Evolutionary conservation across 2,888 invertebrate genomes (phyloP).

Genomic region (Tanypteryx hageni): DNA sequence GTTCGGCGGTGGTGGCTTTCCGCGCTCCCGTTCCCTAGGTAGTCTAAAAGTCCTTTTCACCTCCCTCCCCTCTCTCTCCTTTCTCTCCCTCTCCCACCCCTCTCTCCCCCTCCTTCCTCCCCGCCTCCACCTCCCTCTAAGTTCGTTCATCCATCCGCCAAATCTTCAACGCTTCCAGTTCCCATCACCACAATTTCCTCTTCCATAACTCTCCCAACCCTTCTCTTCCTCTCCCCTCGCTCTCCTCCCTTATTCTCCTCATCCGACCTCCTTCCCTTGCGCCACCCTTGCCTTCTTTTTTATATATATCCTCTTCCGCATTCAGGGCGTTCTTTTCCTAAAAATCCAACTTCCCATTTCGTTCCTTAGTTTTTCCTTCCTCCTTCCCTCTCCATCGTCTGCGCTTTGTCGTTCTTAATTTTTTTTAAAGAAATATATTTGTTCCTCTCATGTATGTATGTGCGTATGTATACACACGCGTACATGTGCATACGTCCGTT

Average conservation of each 20-base stretch:
- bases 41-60: conserved; percentile 67
- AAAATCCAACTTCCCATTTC: neutral
- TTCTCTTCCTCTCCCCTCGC: neutral
- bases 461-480: neutral
- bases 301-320: neutral
- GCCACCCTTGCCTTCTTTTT: neutral
- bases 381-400: neutral
- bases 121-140: neutral
- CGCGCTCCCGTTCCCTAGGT: conserved; percentile 56
- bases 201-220: conserved; percentile 52
- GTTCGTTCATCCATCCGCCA: conserved; percentile 47
- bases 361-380: neutral
- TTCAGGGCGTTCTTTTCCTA: conserved; percentile 18
- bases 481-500: neutral
- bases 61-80: conserved; percentile 65
- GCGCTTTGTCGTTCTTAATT: neutral
- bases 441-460: neutral
- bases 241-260: neutral
- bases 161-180: conserved; percentile 59
- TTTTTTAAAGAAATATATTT: neutral
- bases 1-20: conserved; percentile 38
- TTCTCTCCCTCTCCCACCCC: conserved; percentile 21
- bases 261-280: neutral
- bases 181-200: conserved; percentile 62
- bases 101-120: conserved; percentile 1